Evolutionary conservation across 2,113 vertebrate species (phyloP).

Genomic region (Periophthalmodon schlosseri): DNA sequence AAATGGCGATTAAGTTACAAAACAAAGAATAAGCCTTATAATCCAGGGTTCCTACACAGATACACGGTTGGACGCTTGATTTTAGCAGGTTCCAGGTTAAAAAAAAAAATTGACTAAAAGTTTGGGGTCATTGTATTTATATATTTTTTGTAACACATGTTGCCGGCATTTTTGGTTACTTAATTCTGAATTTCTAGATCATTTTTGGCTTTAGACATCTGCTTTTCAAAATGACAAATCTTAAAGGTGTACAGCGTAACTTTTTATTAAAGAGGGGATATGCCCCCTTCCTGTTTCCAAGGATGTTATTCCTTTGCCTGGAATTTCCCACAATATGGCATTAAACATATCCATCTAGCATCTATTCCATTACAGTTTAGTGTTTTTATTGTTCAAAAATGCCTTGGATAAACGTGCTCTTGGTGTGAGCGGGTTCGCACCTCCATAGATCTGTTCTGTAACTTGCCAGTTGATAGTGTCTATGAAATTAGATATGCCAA

Average conservation of each 20-base stretch:
- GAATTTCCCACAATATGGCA: background rate
- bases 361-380: too few relatives aligned
- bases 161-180: background rate
- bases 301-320: background rate
- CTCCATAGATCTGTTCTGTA: background rate
- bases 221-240: background rate
- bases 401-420: too few relatives aligned
- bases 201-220: background rate
- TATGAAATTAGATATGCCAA: background rate
- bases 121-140: background rate
- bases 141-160: background rate
- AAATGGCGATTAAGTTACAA: background rate
- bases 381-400: too few relatives aligned
- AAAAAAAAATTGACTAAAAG: background rate
- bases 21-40: background rate
- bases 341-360: background rate
- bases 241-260: background rate
- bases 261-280: background rate
- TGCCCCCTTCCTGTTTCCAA: background rate
- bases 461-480: background rate
- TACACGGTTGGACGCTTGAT: background rate
- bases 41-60: slow-evolving; percentile 8
- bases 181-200: background rate
- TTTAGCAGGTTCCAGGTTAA: background rate
- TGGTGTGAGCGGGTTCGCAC: background rate